These are phyloP conservation scores for Sisor rabdophorus DNA, from an alignment of 2,113 vertebrate genomes.

Conservation along the genomic window DNA sequence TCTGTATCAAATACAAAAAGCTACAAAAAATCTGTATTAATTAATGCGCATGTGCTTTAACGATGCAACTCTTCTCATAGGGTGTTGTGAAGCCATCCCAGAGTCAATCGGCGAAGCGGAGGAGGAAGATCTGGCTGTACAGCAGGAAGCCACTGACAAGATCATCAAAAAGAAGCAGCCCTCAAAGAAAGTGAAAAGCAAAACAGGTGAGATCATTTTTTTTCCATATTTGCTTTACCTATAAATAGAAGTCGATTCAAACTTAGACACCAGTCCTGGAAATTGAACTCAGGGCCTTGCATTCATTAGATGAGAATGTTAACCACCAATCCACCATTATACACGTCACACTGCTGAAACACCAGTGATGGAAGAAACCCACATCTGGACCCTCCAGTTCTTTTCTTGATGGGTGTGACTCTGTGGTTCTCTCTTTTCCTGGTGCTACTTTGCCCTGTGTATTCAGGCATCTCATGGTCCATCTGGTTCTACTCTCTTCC, in stretches of 20 bases:
- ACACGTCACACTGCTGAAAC: background rate
- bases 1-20: too few relatives aligned
- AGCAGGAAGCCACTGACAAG: conserved; percentile 59
- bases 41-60: background rate
- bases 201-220: conserved; percentile 65
- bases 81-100: conserved; percentile 75
- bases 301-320: background rate
- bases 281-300: conserved; percentile 4
- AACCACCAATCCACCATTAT: background rate
- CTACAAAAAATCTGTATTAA: too few relatives aligned
- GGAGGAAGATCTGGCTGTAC: conserved; percentile 66
- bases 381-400: conserved; percentile 17
- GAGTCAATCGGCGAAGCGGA: conserved; percentile 64
- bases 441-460: conserved; percentile 23
- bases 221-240: background rate
- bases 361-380: conserved; percentile 17
- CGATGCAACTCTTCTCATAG: conserved; percentile 59
- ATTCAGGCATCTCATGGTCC: conserved; percentile 32
- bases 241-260: background rate
- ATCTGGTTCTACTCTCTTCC: conserved; percentile 48
- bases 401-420: conserved; percentile 13
- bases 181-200: conserved; percentile 63
- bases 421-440: conserved; percentile 11
- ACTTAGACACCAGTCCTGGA: background rate
- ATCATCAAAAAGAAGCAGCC: conserved; percentile 68